Evolutionary conservation across 2,113 vertebrate species (phyloP).

Genomic region (Xiphophorus hellerii): DNA sequence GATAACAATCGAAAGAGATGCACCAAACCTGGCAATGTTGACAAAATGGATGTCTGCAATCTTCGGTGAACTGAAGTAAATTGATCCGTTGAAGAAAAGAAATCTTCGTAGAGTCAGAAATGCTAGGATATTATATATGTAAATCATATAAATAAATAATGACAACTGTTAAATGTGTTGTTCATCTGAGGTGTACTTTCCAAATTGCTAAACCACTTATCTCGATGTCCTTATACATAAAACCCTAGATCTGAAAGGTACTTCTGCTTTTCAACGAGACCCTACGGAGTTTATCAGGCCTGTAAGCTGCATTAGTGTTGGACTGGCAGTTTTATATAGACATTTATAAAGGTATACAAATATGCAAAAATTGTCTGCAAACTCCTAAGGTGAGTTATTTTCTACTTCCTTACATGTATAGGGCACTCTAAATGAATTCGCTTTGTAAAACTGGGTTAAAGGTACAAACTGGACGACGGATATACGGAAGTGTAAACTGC

Average conservation of each 20-base stretch:
- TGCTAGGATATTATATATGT: no score
- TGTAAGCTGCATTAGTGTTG: not conserved
- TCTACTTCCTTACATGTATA: not conserved
- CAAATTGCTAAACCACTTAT: not conserved
- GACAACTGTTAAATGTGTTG: not conserved
- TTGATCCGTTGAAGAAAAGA: not conserved
- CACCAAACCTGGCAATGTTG: not conserved
- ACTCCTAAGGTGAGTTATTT: not conserved
- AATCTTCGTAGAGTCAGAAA: no score
- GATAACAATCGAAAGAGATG: not conserved
- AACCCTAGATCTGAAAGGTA: not conserved
- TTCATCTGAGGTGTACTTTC: not conserved
- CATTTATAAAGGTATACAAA: slow-evolving; percentile 4
- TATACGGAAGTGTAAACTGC: slow-evolving; percentile 2
- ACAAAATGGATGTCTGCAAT: not conserved
- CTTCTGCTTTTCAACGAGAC: not conserved
- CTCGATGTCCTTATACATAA: not conserved
- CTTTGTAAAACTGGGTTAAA: slow-evolving; percentile 12
- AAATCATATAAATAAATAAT: not conserved
- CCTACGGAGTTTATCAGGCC: no score
- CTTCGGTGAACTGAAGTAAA: not conserved
- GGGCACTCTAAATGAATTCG: not conserved
- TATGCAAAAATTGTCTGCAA: not conserved
- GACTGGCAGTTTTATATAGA: not conserved
- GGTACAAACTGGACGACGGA: not conserved